These are phyloP conservation scores for Thumatha senex DNA, from an alignment of 2,888 invertebrate species.

Conservation along the genomic window DNA sequence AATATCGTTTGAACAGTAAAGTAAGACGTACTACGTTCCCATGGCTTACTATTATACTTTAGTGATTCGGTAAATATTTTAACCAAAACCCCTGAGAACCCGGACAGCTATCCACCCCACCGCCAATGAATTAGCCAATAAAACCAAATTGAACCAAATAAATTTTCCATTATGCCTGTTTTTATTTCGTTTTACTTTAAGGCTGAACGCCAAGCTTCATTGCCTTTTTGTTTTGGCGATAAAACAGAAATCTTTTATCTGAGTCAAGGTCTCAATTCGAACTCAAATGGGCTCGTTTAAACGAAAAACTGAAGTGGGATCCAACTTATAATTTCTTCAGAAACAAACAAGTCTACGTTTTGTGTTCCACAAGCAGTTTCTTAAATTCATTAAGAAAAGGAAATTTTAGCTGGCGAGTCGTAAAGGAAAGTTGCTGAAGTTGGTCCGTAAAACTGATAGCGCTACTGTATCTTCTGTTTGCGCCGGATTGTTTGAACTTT, in stretches of 20 bases:
- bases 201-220: slow-evolving; percentile 34
- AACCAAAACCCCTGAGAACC: slow-evolving; percentile 39
- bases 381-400: slow-evolving; percentile 54
- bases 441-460: slow-evolving; percentile 47
- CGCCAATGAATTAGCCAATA: slow-evolving; percentile 80
- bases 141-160: slow-evolving; percentile 80
- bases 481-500: slow-evolving; percentile 35
- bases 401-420: slow-evolving; percentile 43
- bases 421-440: slow-evolving; percentile 45
- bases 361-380: slow-evolving; percentile 36
- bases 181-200: slow-evolving; percentile 58
- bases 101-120: slow-evolving; percentile 51
- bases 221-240: slow-evolving; percentile 18
- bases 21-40: slow-evolving; percentile 42
- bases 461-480: slow-evolving; percentile 35
- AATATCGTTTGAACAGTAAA: slow-evolving; percentile 55
- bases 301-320: slow-evolving; percentile 7
- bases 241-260: slow-evolving; percentile 4
- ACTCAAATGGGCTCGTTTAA: slow-evolving; percentile 12
- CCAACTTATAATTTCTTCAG: slow-evolving; percentile 27
- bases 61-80: slow-evolving; percentile 66
- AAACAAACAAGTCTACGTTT: slow-evolving; percentile 24
- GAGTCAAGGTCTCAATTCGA: slow-evolving; percentile 1
- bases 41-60: slow-evolving; percentile 50
- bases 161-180: slow-evolving; percentile 71